Evolutionary conservation across 2,888 invertebrate species (phyloP).

Genomic region (Rugalucina vietnamica): DNA sequence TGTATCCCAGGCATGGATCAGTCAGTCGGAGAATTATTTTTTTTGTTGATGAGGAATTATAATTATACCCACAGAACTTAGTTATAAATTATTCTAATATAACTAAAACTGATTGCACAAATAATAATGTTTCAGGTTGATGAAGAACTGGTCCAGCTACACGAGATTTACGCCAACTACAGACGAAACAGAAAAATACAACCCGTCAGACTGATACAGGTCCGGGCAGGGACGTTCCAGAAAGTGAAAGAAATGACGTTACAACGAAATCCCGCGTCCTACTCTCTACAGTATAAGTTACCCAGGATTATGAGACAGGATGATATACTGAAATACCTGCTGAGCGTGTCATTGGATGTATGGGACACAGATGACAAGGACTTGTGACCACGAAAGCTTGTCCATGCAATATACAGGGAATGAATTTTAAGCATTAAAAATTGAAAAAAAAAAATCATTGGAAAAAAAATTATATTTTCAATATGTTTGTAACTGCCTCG

Average conservation of each 20-base stretch:
- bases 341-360: background rate
- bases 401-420: no score
- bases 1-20: background rate
- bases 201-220: conserved; percentile 34
- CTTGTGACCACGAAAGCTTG: no score
- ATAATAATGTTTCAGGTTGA: conserved; percentile 38
- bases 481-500: no score
- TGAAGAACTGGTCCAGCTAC: conserved; percentile 29
- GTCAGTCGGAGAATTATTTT: background rate
- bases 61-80: background rate
- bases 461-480: no score
- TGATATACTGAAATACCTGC: conserved; percentile 16
- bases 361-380: background rate
- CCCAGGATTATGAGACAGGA: conserved; percentile 36
- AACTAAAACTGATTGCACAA: background rate
- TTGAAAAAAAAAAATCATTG: no score
- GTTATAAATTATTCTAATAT: background rate
- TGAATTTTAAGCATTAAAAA: no score
- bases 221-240: conserved; percentile 43
- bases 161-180: conserved; percentile 38
- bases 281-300: conserved; percentile 49
- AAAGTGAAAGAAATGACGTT: conserved; percentile 10
- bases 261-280: conserved; percentile 15
- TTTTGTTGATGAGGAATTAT: background rate
- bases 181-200: conserved; percentile 23